These are phyloP conservation scores for Drosophila punjabiensis DNA, from an alignment of 1,140 invertebrate genomes.

Conservation along the genomic window DNA sequence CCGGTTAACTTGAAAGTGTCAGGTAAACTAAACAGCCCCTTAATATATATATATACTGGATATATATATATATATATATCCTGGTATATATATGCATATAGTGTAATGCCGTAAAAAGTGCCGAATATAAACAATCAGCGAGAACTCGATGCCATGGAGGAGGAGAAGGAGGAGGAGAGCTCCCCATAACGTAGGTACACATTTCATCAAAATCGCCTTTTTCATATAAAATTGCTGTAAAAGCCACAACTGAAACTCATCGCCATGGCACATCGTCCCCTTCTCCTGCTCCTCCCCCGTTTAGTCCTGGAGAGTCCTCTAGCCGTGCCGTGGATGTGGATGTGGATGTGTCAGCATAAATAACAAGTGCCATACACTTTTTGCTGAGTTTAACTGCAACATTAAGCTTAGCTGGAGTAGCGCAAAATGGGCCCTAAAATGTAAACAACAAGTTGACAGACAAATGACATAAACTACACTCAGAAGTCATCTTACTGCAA, in stretches of 20 bases:
- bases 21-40: constrained; percentile 20
- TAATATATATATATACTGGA: not conserved
- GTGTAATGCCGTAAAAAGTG: constrained; percentile 23
- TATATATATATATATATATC: not conserved
- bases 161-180: too few species aligned
- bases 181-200: constrained; percentile 13
- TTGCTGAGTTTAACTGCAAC: constrained; percentile 38
- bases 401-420: constrained; percentile 47
- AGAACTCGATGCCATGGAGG: not conserved
- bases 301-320: constrained; percentile 25
- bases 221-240: constrained; percentile 34
- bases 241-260: constrained; percentile 30
- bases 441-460: constrained; percentile 46
- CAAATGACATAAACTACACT: constrained; percentile 52
- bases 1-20: constrained; percentile 36
- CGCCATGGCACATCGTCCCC: not conserved
- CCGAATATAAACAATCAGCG: constrained; percentile 33
- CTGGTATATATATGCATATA: not conserved
- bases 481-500: constrained; percentile 39
- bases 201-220: constrained; percentile 40
- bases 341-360: constrained; percentile 43
- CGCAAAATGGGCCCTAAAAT: constrained; percentile 47
- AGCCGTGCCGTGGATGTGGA: constrained; percentile 5
- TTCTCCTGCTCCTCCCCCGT: not conserved
- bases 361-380: constrained; percentile 44